Percentiles rank a stretch among this genome's conserved stretches.
Conservation (phyloP, 1,140 invertebrate species). For the Formica exsecta region DNA sequence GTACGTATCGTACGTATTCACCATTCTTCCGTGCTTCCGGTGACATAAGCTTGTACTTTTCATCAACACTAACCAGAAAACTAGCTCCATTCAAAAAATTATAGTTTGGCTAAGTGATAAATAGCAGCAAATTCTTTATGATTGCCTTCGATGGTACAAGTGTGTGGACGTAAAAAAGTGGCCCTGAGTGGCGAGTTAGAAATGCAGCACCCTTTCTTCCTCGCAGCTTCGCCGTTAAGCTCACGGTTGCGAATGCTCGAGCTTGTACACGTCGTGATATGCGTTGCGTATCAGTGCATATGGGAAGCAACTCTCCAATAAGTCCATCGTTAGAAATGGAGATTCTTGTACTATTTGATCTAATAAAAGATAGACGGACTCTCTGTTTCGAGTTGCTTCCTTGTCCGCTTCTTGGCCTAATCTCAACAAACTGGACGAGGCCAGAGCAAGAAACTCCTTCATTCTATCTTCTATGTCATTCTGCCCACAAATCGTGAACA, state of each 20-base stretch:
- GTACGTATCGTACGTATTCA: not conserved
- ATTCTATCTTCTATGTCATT: conserved; percentile 98
- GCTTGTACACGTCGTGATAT: conserved; percentile 97
- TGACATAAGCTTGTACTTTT: conserved; percentile 30
- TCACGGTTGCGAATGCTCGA: conserved; percentile 90
- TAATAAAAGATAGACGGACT: conserved; percentile 97
- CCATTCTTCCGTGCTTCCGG: not conserved
- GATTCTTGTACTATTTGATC: conserved; percentile 99
- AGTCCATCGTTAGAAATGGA: conserved; percentile 98
- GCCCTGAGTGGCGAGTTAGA: conserved; percentile 72
- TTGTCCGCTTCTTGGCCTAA: conserved; percentile 98
- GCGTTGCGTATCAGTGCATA: conserved; percentile 98
- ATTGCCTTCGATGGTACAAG: conserved; percentile 41
- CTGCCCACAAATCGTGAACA: conserved; percentile 98
- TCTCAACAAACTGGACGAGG: conserved; percentile 97
- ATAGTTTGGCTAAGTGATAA: not conserved
- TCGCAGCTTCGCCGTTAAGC: conserved; percentile 15
- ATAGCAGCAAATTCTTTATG: conserved; percentile 33
- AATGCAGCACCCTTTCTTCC: conserved; percentile 46
- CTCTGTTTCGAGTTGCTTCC: conserved; percentile 96
- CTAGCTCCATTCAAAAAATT: conserved; percentile 9
- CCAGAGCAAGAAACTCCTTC: conserved; percentile 98
- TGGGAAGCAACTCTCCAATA: conserved; percentile 98
- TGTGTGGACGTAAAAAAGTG: conserved; percentile 68
- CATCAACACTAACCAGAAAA: not conserved